Base-by-base conservation (phyloP, 2,113 vertebrate species). In the Embiotoca jacksoni region DNA sequence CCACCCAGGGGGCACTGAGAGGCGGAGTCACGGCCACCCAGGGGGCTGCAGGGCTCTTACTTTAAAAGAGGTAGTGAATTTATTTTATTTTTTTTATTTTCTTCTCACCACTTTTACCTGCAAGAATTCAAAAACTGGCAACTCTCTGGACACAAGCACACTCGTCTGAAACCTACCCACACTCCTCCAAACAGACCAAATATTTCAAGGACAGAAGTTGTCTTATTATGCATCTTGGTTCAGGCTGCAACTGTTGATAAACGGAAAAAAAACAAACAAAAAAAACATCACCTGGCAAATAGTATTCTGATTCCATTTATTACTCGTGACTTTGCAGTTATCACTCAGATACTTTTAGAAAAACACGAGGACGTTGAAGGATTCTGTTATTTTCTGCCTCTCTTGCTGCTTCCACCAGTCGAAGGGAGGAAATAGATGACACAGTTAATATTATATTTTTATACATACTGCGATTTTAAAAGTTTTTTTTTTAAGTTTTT, bases 371-470 rank as follows among this genome's bases (percentile, higher is more conserved):
- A 46, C 2, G 4, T 16, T 23, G 59, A 72, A 75, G 56, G 52
- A 55, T 67, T 23, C 53, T 49, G 72, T 83, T 65, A 0, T 58
- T 56, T 80, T 79, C 65, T 68, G 81, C 82, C 61, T 57, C 33
- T 83, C 82, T 57, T 37, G 73, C 76, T 90, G 71, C 84, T 78
- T 84, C 78, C 76, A 58, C 58, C 57, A 46, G 55, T 89, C 73
- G 58, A 47, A 73, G 55, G 76, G 76, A 67, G 77, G 72, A 71
- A 72, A 67, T 32, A 81, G 78, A 75, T 62, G 9, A 81, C 32
- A 82, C 78, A 81, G 82, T 61, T 46, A 86, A 91, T 92, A 80
- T 44, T 81, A 60, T 94, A 93, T 93, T 94, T 95, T 94, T 94
- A 81, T 93, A 93, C 91, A 90, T 91, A 74, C 60, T 86, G 86